Evolutionary conservation across 2,888 invertebrate species (phyloP).

Genomic region (Aleiodes alternator): DNA sequence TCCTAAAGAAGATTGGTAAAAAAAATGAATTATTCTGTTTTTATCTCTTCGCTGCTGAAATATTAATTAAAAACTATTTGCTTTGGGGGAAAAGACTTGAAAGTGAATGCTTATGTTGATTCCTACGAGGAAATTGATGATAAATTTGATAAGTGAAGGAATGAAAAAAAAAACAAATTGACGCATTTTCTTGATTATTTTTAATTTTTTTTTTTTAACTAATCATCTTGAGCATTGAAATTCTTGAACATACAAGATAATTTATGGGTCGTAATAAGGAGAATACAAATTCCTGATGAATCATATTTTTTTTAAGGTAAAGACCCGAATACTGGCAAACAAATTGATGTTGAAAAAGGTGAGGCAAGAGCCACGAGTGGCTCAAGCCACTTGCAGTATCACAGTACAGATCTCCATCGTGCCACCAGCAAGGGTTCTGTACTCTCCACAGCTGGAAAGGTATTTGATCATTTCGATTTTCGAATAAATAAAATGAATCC

Average conservation of each 20-base stretch:
- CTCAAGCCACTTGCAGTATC: constrained; percentile 69
- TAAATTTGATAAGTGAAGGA: too few species aligned
- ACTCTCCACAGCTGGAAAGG: constrained; percentile 77
- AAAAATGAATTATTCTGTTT: too few species aligned
- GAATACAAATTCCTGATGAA: neutral
- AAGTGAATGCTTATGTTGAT: too few species aligned
- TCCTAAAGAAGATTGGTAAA: too few species aligned
- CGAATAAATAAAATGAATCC: too few species aligned
- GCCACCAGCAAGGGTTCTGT: constrained; percentile 77
- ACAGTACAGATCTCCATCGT: constrained; percentile 76
- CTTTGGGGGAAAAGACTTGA: too few species aligned
- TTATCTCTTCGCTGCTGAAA: too few species aligned
- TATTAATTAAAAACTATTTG: too few species aligned
- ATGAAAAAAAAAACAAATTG: too few species aligned
- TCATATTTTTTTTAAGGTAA: constrained; percentile 68
- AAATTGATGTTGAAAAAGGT: constrained; percentile 75
- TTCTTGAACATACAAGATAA: neutral
- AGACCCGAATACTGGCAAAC: constrained; percentile 73
- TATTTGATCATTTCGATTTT: constrained; percentile 55
- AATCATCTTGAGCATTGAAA: neutral
- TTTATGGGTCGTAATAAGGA: neutral
- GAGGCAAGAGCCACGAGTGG: constrained; percentile 71
- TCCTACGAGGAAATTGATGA: too few species aligned
- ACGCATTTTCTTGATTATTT: too few species aligned
- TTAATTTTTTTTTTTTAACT: too few species aligned